Percentiles rank a stretch among this genome's conserved stretches.
Evolutionary conservation across 2,888 invertebrate species (phyloP).

Genomic region (Yponomeuta sedellus): DNA sequence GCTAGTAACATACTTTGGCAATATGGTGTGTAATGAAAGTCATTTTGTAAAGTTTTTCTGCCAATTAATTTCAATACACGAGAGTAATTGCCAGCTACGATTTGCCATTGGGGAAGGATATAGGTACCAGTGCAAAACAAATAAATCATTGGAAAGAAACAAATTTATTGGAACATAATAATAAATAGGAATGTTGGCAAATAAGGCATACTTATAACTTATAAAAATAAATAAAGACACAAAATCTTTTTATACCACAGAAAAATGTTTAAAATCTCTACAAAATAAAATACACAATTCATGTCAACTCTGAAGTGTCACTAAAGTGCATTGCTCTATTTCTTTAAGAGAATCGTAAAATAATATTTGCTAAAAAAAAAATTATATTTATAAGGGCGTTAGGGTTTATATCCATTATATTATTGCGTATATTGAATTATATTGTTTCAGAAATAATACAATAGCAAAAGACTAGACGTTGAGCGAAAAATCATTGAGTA

Average conservation of each 20-base stretch:
- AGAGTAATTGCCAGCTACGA: too few species aligned
- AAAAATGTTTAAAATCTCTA: background rate
- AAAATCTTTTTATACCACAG: background rate
- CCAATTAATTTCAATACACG: too few species aligned
- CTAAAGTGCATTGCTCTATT: too few species aligned
- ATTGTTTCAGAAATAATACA: conserved; percentile 13
- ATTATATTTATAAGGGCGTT: background rate
- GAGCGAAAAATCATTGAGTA: conserved; percentile 32
- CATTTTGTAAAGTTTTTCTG: too few species aligned
- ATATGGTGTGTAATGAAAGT: too few species aligned
- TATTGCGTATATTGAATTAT: background rate
- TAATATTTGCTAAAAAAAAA: too few species aligned
- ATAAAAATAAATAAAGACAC: background rate
- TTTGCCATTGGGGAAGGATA: too few species aligned
- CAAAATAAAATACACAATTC: too few species aligned
- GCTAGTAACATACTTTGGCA: too few species aligned
- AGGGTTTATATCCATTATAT: background rate
- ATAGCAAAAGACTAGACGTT: conserved; percentile 51
- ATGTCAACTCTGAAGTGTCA: too few species aligned
- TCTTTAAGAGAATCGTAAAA: too few species aligned
- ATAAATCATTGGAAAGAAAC: background rate
- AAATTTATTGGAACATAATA: background rate
- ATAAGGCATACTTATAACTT: background rate
- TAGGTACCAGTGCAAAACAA: background rate
- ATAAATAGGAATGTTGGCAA: conserved; percentile 10